Evolutionary conservation across 2,797 vertebrate genomes (phyloP), one percentile per base, ranked within the genome.

Genomic region (Gymnothorax javanicus): DNA sequence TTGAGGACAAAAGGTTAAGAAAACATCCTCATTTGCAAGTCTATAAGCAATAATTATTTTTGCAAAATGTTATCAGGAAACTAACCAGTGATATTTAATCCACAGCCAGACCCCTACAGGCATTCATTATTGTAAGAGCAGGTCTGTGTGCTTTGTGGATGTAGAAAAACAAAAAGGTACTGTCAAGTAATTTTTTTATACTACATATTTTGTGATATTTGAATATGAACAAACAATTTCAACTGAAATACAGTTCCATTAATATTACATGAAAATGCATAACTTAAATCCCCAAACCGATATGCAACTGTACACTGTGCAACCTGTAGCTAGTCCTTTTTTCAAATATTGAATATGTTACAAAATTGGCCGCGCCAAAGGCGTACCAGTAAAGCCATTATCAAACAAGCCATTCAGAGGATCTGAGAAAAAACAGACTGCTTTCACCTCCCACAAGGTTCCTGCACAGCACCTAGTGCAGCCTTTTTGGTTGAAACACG

Each of bases 241-340:
- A 20, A 84, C 43, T 23, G 54, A 86, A 71, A 54, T 87, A 56
- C 54, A 69, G 83, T 82, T 27, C 50, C 81, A 83, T 64, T 52
- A 59, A 92, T 91, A 89, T 86, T 90, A 82, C 60, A 91, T 94
- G 93, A 93, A 92, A 91, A 85, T 57, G 54, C 56, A 81, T 88
- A 84, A 62, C 50, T 84, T 20, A 81, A 50, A 25, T 59, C 59
- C 59, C 82, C 58, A 17, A 11, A 81, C 75, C 89, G 83, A 84
- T 84, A 84, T 84, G 83, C 83, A 17, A 84, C 59, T 67, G 83
- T 84, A 84, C 60, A 84, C 86, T 92, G 87, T 90, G 90, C 89
- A 91, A 85, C 67, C 56, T 56, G 56, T 71, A 54, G 13, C 69
- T 82, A 3, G 71, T 88, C 50, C 67, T 79, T 82, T 85, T 91